These are phyloP conservation scores for Alfaro cultratus DNA, from an alignment of 2,797 vertebrate species.

Conservation along the genomic window DNA sequence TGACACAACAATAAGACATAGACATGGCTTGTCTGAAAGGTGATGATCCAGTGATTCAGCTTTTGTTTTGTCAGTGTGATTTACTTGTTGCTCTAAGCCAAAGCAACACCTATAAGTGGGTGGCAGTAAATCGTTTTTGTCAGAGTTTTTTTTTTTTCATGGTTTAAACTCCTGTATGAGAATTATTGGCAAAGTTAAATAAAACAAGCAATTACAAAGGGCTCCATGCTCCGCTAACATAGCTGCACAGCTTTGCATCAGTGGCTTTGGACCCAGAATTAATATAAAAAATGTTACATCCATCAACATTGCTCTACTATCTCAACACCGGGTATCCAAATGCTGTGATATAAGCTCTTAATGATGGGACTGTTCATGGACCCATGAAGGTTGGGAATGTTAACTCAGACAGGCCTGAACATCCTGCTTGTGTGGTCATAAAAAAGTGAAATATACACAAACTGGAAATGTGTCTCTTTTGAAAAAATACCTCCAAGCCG, in stretches of 20 bases:
- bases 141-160: neutral
- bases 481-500: conserved; percentile 38
- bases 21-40: neutral
- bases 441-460: conserved; percentile 50
- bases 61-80: neutral
- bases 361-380: conserved; percentile 29
- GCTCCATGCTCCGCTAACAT: neutral
- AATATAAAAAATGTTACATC: neutral
- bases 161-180: neutral
- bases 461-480: conserved; percentile 45
- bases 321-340: conserved; percentile 39
- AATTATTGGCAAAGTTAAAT: neutral
- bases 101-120: neutral
- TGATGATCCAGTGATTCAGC: neutral
- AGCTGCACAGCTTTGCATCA: neutral
- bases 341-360: neutral
- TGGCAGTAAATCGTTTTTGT: neutral
- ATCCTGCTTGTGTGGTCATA: conserved; percentile 26
- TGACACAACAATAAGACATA: neutral
- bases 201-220: neutral
- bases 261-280: neutral
- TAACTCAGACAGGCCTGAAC: conserved; percentile 23
- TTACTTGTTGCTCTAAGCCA: neutral
- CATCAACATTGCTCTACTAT: neutral
- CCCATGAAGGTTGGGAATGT: conserved; percentile 47